Base-by-base conservation (phyloP, 2,113 vertebrate species). In the Scolopax mira region DNA sequence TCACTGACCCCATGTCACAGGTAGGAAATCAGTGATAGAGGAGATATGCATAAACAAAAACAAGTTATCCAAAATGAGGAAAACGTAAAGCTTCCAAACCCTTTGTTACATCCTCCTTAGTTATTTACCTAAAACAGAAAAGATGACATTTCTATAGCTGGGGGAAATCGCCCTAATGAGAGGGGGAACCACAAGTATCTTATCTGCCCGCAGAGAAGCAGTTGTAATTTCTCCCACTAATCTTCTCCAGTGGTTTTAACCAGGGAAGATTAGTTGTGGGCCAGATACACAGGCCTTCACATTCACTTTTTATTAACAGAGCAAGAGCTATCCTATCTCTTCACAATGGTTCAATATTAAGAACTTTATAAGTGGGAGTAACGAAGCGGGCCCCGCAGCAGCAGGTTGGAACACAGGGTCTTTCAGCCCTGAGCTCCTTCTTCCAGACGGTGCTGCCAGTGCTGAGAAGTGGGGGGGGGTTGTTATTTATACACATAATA, bases 381-480 rank as follows among this genome's bases (percentile, higher is more conserved):
- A 79, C 0, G 0, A 64, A 35, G 42, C 0, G 3, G 69, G 72
- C 77, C 62, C 67, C 4, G 12, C 16, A 4, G 72, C 35, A 74
- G 85, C 86, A 92, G 69, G 55, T 84, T 89, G 66, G 72, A 97
- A 95, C 89, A 90, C 94, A 92, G 65, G 42, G 48, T 85, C 93
- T 96, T 96, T 95, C 74, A 81, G 65, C 74, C 35, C 46, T 16
- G 64, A 85, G 42, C 66, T 75, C 69, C 85, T 81, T 88, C 88
- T 70, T 75, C 31, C 79, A 92, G 83, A 49, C 37, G 0, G 0
- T 42, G 77, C 58, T 85, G 88, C 74, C 79, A 86, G 60, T 64
- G 54, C 61, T 18, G 60, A 91, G 85, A 77, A 2, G 0, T 21
- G 18, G 17, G 1, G 37, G 1, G 37, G 62, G 18, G 8, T 12